Conservation (phyloP, 2,797 vertebrate species). For the Falco naumanni region DNA sequence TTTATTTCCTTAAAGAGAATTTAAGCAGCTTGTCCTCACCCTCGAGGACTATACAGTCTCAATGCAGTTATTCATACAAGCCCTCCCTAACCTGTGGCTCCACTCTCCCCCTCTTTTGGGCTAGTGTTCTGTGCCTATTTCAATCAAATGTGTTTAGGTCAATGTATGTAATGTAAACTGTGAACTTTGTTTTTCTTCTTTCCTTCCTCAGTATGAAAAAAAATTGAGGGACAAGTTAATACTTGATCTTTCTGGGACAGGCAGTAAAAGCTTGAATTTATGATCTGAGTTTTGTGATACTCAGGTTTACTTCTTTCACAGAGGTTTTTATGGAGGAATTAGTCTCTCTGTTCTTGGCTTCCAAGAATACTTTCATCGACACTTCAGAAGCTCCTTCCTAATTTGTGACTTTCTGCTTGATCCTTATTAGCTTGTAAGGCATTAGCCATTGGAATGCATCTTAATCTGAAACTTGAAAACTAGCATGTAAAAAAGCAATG, state of each 20-base stretch:
- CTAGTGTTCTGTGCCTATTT: neutral
- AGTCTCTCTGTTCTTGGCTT: neutral
- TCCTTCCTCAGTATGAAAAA: neutral
- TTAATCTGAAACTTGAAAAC: neutral
- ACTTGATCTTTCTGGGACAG: neutral
- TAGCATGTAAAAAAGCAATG: neutral
- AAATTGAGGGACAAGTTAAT: neutral
- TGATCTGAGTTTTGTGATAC: neutral
- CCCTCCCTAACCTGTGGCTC: neutral
- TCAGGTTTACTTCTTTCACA: neutral
- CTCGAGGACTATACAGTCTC: neutral
- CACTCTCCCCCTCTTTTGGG: neutral
- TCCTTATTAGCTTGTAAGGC: neutral
- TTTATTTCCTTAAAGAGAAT: neutral
- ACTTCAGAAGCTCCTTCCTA: neutral
- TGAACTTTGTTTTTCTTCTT: neutral
- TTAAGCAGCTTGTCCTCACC: neutral
- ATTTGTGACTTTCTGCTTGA: neutral
- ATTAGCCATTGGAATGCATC: neutral
- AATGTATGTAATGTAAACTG: neutral
- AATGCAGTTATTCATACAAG: neutral
- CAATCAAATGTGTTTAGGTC: neutral
- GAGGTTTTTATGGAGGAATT: neutral
- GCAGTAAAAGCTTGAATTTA: neutral
- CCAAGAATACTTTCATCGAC: neutral